Evolutionary conservation across 2,888 invertebrate species (phyloP).

Genomic region (Venusia cambrica): DNA sequence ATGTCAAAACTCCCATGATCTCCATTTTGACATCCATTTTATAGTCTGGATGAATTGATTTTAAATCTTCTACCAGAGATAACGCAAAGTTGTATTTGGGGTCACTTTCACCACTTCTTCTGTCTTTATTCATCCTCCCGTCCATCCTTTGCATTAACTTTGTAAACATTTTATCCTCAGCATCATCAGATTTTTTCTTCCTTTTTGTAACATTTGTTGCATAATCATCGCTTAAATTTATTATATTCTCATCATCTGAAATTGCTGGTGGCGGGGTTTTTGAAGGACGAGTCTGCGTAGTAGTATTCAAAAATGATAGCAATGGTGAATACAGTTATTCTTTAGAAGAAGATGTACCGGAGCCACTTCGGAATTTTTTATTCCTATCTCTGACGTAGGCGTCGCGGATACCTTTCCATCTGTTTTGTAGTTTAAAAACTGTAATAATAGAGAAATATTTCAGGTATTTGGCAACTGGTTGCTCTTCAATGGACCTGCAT

Average conservation of each 20-base stretch:
- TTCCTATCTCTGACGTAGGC: no score
- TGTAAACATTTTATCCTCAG: slow-evolving; percentile 26
- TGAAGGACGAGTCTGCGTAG: slow-evolving; percentile 26
- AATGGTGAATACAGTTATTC: slow-evolving; percentile 28
- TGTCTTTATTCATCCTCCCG: slow-evolving; percentile 20
- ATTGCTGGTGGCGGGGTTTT: slow-evolving; percentile 25
- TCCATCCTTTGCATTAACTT: slow-evolving; percentile 25
- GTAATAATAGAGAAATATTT: no score
- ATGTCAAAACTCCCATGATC: slow-evolving; percentile 25
- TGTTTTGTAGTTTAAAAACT: no score
- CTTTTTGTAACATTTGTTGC: slow-evolving; percentile 11
- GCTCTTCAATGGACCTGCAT: no score
- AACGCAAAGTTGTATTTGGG: slow-evolving; percentile 29
- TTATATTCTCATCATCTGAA: slow-evolving; percentile 29
- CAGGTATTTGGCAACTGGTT: no score
- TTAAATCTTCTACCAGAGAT: slow-evolving; percentile 27
- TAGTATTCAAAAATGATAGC: slow-evolving; percentile 30
- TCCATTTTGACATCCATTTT: slow-evolving; percentile 28
- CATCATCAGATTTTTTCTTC: slow-evolving; percentile 26
- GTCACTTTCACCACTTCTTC: no score
- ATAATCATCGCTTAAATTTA: slow-evolving; percentile 23
- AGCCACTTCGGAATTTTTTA: slow-evolving; percentile 14
- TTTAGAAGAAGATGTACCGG: slow-evolving; percentile 26
- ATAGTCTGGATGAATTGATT: slow-evolving; percentile 22
- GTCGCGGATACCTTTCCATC: no score